Conservation (phyloP, 2,888 invertebrate species). For the Harpalus rufipes region DNA sequence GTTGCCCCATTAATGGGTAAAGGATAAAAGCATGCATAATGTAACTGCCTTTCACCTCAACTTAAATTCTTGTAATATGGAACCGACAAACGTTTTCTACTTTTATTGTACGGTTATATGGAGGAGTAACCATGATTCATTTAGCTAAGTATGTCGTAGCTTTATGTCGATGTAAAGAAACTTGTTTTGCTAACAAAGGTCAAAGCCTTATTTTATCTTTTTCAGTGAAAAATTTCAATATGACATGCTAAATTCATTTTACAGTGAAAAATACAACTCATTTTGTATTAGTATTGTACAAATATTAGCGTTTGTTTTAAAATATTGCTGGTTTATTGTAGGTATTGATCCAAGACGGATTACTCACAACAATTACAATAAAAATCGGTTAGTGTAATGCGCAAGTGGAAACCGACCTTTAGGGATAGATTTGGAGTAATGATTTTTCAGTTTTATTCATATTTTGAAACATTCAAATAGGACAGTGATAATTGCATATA, state of each 20-base stretch:
- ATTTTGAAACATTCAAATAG: background rate
- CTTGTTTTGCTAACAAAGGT: conserved; percentile 62
- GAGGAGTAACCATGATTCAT: conserved; percentile 6
- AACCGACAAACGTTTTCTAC: conserved; percentile 50
- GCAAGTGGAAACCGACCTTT: conserved; percentile 19
- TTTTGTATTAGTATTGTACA: background rate
- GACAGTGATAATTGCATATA: background rate
- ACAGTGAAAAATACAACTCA: background rate
- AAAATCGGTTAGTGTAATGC: background rate
- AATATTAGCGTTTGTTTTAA: background rate
- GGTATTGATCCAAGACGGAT: background rate
- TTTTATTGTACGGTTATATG: conserved; percentile 45
- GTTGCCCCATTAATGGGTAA: conserved; percentile 23
- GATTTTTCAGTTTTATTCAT: background rate
- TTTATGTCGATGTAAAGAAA: conserved; percentile 48
- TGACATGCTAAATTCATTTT: background rate
- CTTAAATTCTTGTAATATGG: conserved; percentile 47
- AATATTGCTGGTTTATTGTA: background rate
- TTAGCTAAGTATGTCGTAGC: conserved; percentile 46
- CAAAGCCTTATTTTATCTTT: conserved; percentile 31
- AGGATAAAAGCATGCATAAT: conserved; percentile 9
- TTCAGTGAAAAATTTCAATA: background rate
- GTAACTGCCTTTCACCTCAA: conserved; percentile 62
- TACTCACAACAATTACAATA: background rate
- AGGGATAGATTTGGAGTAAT: background rate